Evolutionary conservation across 23 tunicate genomes (phyloP).

Genomic region (Oikopleura albicans): DNA sequence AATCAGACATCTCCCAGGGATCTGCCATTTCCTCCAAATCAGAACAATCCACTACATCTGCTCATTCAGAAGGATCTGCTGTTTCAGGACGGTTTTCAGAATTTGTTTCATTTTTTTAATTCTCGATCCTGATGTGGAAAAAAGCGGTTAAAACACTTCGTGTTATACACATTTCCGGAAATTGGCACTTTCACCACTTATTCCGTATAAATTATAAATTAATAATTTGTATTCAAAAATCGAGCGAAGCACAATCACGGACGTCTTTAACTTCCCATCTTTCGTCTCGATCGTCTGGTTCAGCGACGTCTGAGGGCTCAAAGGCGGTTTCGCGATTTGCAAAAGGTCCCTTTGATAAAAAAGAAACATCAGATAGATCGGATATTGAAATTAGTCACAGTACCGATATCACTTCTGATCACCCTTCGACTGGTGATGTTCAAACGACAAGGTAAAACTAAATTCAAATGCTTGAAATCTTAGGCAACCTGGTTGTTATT

Average conservation of each 20-base stretch:
- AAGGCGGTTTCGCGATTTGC: not conserved
- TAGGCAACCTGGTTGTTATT: no score
- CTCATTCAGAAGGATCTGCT: not conserved
- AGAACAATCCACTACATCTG: not conserved
- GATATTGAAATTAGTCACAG: not conserved
- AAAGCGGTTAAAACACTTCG: not conserved
- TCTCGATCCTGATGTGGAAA: not conserved
- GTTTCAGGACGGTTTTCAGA: not conserved
- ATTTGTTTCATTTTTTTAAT: not conserved
- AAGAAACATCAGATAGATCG: not conserved
- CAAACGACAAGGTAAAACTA: not conserved
- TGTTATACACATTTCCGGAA: no score
- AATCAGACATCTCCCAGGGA: not conserved
- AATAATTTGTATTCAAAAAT: no score
- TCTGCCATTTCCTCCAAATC: not conserved
- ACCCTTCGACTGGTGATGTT: not conserved
- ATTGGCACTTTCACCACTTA: no score
- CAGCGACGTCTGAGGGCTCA: not conserved
- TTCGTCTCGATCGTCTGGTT: not conserved
- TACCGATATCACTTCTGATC: slow-evolving; percentile 5
- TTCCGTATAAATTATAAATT: no score
- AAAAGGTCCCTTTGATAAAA: not conserved
- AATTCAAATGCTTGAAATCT: no score
- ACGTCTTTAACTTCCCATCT: not conserved
- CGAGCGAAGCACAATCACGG: not conserved